These are phyloP conservation scores for Hormaphis cornu DNA, from an alignment of 1,140 invertebrate species.

Conservation along the genomic window DNA sequence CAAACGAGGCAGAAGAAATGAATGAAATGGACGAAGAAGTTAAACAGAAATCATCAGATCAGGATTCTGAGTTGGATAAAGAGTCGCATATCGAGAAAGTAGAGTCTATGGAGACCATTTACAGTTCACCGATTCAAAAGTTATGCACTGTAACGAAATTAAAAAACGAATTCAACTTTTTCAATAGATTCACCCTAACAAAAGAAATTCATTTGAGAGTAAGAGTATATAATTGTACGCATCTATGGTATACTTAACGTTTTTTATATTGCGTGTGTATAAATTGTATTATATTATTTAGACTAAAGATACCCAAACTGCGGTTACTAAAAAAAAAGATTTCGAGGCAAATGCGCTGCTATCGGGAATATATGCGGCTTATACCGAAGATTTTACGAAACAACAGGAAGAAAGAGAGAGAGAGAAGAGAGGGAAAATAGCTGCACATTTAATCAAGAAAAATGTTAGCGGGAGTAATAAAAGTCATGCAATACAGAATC, in stretches of 20 bases:
- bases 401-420: neutral
- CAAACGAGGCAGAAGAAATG: neutral
- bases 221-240: neutral
- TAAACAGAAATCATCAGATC: neutral
- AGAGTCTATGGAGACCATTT: constrained; percentile 6
- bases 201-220: constrained; percentile 61
- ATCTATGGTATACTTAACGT: neutral
- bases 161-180: constrained; percentile 90
- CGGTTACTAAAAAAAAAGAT: neutral
- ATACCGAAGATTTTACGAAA: neutral
- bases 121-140: constrained; percentile 40
- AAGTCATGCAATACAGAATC: no score
- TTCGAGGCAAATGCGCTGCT: neutral
- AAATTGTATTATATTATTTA: neutral
- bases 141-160: constrained; percentile 41
- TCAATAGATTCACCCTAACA: constrained; percentile 80
- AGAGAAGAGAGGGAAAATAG: neutral
- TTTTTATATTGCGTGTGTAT: no score
- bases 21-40: constrained; percentile 4
- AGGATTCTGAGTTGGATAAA: neutral
- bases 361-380: neutral
- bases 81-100: constrained; percentile 35
- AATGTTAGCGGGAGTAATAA: neutral
- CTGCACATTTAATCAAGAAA: neutral
- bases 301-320: neutral